Base-by-base conservation (phyloP, 2,797 vertebrate species). In the Catharus ustulatus region DNA sequence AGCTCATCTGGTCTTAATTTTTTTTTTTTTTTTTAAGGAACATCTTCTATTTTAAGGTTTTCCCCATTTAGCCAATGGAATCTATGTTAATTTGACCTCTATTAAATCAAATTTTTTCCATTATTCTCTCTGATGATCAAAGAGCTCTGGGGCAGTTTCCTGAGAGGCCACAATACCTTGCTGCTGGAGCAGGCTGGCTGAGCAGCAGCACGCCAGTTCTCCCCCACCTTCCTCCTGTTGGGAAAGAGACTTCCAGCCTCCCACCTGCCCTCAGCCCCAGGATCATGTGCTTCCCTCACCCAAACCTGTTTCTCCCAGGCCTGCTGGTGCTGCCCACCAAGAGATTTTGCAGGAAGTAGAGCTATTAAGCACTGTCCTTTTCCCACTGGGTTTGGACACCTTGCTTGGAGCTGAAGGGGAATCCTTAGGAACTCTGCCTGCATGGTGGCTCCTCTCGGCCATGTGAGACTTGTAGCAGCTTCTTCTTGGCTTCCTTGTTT, bases 1-100 rank as follows among this genome's bases (percentile, higher is more conserved):
- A 49, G 84, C 74, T 93, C 97, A 97, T 97, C 94, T 97, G 97
- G 96, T 97, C 95, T 93, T 94, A 96, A 97, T 75, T 66, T 58
- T 89, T n/a, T 42, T 51, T 69, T 94, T 52, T 90, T 20, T 58
- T 42, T 52, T 71, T 94, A 68, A 89, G 95, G 93, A 96, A 96
- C 85, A n/a, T 96, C 77, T 83, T 91, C 91, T 97, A 91, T 97
- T 94, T 96, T 95, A 89, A 94, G 78, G 27, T 88, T 87, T 95
- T 93, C 32, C 34, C 22, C 45, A 61, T 84, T 89, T 80, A 84
- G 64, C 79, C 84, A 92, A 75, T 73, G 84, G 76, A 95, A 90
- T 90, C 79, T 57, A 72, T 78, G 86, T 77, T 95, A 94, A 87
- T 92, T 77, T 88, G 71, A 84, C 87, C 85, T 87, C 84, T 92